A percentile compares a stretch with the other conserved stretches of the same genome.
phyloP scores from a whole-genome alignment of 2,113 vertebrate genomes.

The Pteropus alecto region DNA sequence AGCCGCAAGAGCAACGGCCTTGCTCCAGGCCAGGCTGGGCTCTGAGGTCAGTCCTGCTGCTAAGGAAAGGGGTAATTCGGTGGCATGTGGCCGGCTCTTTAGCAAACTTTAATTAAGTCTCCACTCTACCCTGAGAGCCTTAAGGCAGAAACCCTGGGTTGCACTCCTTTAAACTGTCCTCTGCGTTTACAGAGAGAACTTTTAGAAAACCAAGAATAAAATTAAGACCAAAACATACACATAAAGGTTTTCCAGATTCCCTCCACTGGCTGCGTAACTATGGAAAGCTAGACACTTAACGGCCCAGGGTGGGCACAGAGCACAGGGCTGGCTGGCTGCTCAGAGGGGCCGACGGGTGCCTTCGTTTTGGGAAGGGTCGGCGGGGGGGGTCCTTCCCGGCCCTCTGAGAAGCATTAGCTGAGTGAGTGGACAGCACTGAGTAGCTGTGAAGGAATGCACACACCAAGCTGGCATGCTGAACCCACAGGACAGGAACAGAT shows the following conservation, averaged over 20 bases:
- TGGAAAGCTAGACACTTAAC: rapidly evolving
- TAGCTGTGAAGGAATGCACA: neutral
- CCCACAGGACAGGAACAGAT: neutral
- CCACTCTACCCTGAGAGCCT: neutral
- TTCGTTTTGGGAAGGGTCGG: too few species aligned
- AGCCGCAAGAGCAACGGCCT: neutral
- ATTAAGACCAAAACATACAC: neutral
- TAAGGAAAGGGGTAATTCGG: rapidly evolving
- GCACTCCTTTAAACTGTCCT: neutral
- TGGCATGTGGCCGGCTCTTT: rapidly evolving
- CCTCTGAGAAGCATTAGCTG: neutral
- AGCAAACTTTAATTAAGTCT: neutral
- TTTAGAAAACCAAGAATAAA: neutral
- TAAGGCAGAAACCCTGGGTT: neutral
- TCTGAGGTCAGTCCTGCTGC: neutral
- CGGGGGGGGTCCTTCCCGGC: neutral
- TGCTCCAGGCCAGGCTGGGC: neutral
- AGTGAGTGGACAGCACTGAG: neutral
- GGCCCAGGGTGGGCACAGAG: neutral
- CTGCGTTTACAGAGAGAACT: neutral
- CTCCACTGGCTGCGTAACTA: neutral
- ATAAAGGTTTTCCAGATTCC: neutral
- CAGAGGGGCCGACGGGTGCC: rapidly evolving
- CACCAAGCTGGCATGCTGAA: neutral
- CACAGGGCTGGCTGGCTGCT: neutral